Percentiles rank a stretch among this genome's conserved stretches.
phyloP scores from a whole-genome alignment of 2,797 vertebrate species.

The Eidolon dupreanum region DNA sequence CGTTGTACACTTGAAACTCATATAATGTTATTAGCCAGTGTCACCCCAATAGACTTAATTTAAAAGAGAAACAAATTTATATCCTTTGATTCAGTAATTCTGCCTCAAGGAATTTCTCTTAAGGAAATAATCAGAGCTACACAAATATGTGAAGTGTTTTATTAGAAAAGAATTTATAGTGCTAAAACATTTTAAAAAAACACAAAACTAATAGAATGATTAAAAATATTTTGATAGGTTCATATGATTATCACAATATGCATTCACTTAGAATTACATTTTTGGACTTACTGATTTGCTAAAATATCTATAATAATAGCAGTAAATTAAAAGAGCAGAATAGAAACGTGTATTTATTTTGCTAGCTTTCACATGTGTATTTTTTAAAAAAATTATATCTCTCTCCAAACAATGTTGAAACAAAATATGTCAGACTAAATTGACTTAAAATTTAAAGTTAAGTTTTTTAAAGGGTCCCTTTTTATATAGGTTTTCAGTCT shows the following conservation, averaged over 20 bases:
- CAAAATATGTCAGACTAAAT: conserved; percentile 3
- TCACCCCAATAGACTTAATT: not conserved
- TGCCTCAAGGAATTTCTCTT: not conserved
- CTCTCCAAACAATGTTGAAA: not conserved
- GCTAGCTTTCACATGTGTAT: not conserved
- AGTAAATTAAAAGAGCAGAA: not conserved
- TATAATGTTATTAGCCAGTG: not conserved
- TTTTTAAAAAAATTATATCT: not conserved
- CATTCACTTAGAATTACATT: conserved; percentile 18
- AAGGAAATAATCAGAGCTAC: not conserved
- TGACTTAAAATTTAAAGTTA: not conserved
- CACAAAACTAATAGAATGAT: not conserved
- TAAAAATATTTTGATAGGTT: not conserved
- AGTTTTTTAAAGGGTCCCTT: not conserved
- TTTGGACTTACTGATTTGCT: not conserved
- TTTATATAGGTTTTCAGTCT: not conserved
- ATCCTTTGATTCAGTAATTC: not conserved
- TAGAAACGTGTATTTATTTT: not conserved
- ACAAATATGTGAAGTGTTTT: not conserved
- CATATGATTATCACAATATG: not conserved
- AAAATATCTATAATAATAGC: not conserved
- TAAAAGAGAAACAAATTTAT: not conserved
- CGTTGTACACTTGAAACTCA: too few species aligned
- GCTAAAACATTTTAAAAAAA: not conserved
- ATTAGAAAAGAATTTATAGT: not conserved